Base-by-base conservation (phyloP, 2,797 vertebrate species). In the Eleutherodactylus coqui region DNA sequence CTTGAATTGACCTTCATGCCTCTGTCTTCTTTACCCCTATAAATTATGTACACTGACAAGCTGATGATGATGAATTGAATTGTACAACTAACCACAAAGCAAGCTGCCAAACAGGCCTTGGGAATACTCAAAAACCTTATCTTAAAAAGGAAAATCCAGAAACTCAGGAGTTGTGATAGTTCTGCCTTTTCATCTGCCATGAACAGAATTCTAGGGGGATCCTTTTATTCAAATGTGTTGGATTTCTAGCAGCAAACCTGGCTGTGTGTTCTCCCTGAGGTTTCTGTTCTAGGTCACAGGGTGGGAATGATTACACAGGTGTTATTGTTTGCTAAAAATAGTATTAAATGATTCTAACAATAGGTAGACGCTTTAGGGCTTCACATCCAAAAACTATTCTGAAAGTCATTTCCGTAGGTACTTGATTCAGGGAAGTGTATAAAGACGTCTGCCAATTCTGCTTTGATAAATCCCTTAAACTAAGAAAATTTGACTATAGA, bases 31-130 rank as follows among this genome's bases (percentile, higher is more conserved):
- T 47, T 47, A 11, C 24, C 10, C 27, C n/a, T 47, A 47, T 41
- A 47, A 80, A 58, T 58, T 58, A 38, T 78, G 36, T 38, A 41
- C 34, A 55, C 34, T 43, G 38, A 43, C 13, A 72, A 72, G 69
- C 36, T 27, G 36, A 17, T 41, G n/a, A 8, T n/a, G 34, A 72
- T n/a, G 38, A 72, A 43, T 72, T 72, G 69, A 60, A 10, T 79
- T 79, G 36, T 60, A 79, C 76, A 79, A 53, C 51, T 78, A 38
- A 58, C 76, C 36, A 17, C 51, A 41, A 58, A 27, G 76, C 27
- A 24, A 10, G 0, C n/a, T 34, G n/a, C 36, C 43, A 47, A 34
- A 21, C 38, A 72, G 27, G 69, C 11, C 69, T 72, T n/a, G 36
- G 69, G 69, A 72, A 64, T 32, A 41, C n/a, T 34, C 19, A 21